Conservation (phyloP, 1,140 invertebrate genomes). For the Whitmania pigra region DNA sequence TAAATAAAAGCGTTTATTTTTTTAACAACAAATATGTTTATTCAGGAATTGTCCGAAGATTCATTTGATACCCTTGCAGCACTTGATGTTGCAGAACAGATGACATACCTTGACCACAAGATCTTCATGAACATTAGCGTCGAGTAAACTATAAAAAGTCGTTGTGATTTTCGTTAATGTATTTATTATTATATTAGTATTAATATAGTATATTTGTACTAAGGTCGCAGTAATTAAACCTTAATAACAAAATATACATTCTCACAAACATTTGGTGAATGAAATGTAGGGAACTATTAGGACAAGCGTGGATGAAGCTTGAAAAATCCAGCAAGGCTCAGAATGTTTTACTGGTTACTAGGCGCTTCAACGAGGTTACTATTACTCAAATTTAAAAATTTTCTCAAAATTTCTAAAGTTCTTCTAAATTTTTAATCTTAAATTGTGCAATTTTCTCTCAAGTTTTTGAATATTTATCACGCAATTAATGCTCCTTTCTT, state of each 20-base stretch:
- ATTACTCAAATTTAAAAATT: background rate
- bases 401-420: background rate
- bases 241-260: background rate
- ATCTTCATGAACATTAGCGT: conserved; percentile 77
- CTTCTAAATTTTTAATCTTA: background rate
- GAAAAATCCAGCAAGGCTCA: conserved; percentile 70
- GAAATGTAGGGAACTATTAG: conserved; percentile 64
- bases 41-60: conserved; percentile 63
- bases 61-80: conserved; percentile 75
- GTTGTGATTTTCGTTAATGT: background rate
- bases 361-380: conserved; percentile 70
- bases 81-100: conserved; percentile 80
- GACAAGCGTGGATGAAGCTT: conserved; percentile 81
- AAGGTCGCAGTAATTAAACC: background rate
- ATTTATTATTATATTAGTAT: background rate
- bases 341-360: conserved; percentile 76
- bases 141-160: conserved; percentile 52
- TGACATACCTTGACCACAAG: conserved; percentile 84
- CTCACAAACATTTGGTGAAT: background rate
- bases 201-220: background rate
- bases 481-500: background rate
- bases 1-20: too few relatives aligned
- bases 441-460: background rate
- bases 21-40: background rate
- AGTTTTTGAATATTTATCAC: background rate